Percentiles rank a stretch among this genome's conserved stretches.
phyloP scores from a whole-genome alignment of 2,113 vertebrate species.

The Salvelinus alpinus region DNA sequence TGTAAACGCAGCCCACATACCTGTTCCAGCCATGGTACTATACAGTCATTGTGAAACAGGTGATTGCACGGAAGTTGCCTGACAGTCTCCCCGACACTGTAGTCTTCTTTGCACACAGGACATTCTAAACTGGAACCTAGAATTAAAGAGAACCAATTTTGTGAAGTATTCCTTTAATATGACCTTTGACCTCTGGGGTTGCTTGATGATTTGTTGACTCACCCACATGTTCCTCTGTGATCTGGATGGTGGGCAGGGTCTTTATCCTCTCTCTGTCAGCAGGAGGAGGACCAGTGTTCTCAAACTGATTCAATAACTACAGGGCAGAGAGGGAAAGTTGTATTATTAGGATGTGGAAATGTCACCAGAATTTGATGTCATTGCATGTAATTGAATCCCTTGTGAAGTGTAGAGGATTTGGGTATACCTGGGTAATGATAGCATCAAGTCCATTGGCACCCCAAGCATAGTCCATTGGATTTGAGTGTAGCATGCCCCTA shows the following conservation, averaged over 20 bases:
- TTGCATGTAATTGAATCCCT: not conserved
- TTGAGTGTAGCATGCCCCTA: slow-evolving; percentile 94
- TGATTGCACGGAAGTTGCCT: slow-evolving; percentile 96
- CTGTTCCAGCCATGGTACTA: slow-evolving; percentile 98
- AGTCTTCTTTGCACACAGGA: slow-evolving; percentile 98
- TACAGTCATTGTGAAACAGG: slow-evolving; percentile 94
- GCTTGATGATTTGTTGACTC: slow-evolving; percentile 38
- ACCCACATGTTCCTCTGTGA: slow-evolving; percentile 95
- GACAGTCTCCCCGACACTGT: slow-evolving; percentile 84
- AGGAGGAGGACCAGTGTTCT: slow-evolving; percentile 95
- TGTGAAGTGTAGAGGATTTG: not conserved
- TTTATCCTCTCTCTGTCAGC: slow-evolving; percentile 95
- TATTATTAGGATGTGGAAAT: not conserved
- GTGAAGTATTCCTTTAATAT: not conserved
- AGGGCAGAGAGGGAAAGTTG: slow-evolving; percentile 14
- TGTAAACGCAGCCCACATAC: slow-evolving; percentile 57
- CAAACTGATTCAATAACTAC: slow-evolving; percentile 98
- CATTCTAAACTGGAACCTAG: slow-evolving; percentile 92
- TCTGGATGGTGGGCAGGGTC: slow-evolving; percentile 87
- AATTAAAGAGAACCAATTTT: slow-evolving; percentile 25
- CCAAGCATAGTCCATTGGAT: slow-evolving; percentile 97
- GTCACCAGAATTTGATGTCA: not conserved
- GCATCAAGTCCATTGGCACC: slow-evolving; percentile 92
- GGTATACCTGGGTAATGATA: slow-evolving; percentile 91
- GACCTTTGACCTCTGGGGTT: not conserved